Percentiles rank a stretch among this genome's conserved stretches.
Evolutionary conservation across 2,797 vertebrate species (phyloP).

Genomic region (Neomorphus geoffroyi): DNA sequence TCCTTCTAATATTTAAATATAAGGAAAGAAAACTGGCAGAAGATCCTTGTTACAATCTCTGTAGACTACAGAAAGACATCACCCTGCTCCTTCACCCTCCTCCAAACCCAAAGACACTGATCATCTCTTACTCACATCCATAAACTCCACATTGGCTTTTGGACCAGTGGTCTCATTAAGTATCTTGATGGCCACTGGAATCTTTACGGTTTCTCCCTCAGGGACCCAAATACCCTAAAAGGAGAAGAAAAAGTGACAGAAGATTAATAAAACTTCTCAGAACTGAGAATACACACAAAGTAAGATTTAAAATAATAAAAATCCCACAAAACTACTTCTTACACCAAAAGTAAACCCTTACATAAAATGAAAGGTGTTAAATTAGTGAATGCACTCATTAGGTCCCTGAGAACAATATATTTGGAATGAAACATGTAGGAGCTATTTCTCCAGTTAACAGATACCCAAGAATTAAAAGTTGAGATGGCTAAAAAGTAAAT

Average conservation of each 20-base stretch:
- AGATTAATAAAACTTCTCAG: background rate
- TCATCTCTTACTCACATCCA: slow-evolving; percentile 90
- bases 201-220: slow-evolving; percentile 97
- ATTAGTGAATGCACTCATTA: background rate
- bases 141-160: slow-evolving; percentile 97
- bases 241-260: background rate
- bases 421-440: background rate
- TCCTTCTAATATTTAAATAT: background rate
- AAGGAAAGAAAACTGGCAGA: background rate
- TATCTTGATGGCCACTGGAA: slow-evolving; percentile 97
- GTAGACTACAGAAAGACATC: background rate
- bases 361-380: background rate
- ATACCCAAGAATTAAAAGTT: background rate
- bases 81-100: no score
- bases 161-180: slow-evolving; percentile 94
- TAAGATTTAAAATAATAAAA: background rate
- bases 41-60: background rate
- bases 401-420: background rate
- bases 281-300: background rate
- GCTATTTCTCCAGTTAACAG: background rate
- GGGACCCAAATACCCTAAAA: slow-evolving; percentile 96
- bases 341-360: background rate
- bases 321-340: background rate
- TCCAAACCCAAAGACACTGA: background rate
- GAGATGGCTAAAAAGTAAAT: background rate